Conservation (phyloP, 92 coral and sea anemone genomes). For the Phenganax marumi region DNA sequence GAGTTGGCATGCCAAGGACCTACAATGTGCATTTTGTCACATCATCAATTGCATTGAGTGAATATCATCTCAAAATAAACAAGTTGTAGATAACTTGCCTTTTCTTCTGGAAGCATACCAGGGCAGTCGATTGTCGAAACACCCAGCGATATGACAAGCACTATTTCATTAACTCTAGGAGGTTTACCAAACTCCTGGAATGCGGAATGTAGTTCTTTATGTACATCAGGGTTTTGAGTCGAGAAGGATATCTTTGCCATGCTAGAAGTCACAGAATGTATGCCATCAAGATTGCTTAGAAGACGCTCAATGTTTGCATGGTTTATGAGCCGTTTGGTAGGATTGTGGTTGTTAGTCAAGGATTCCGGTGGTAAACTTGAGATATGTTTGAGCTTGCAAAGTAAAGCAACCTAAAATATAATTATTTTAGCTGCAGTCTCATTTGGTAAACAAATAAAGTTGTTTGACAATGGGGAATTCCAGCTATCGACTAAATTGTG, state of each 20-base stretch:
- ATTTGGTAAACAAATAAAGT: no score
- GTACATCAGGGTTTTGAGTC: neutral
- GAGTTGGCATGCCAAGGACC: constrained; percentile 40
- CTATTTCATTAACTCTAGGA: constrained; percentile 61
- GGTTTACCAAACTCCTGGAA: constrained; percentile 54
- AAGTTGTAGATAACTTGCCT: constrained; percentile 44
- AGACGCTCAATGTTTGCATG: constrained; percentile 21
- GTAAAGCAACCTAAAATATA: neutral
- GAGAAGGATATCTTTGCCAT: constrained; percentile 36
- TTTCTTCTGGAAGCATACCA: constrained; percentile 80
- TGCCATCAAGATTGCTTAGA: constrained; percentile 48
- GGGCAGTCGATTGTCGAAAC: constrained; percentile 68
- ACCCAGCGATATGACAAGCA: constrained; percentile 76
- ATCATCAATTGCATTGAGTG: neutral
- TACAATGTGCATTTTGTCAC: neutral
- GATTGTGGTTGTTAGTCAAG: neutral
- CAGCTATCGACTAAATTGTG: no score
- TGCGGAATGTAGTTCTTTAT: constrained; percentile 32
- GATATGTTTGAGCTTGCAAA: constrained; percentile 11
- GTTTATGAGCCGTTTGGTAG: neutral
- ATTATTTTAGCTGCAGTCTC: neutral
- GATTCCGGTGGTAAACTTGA: neutral
- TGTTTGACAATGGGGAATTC: no score
- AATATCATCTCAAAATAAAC: neutral
- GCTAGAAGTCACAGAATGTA: constrained; percentile 3